Evolutionary conservation across 2,888 invertebrate genomes (phyloP).

Genomic region (Megalurothrips usitatus): DNA sequence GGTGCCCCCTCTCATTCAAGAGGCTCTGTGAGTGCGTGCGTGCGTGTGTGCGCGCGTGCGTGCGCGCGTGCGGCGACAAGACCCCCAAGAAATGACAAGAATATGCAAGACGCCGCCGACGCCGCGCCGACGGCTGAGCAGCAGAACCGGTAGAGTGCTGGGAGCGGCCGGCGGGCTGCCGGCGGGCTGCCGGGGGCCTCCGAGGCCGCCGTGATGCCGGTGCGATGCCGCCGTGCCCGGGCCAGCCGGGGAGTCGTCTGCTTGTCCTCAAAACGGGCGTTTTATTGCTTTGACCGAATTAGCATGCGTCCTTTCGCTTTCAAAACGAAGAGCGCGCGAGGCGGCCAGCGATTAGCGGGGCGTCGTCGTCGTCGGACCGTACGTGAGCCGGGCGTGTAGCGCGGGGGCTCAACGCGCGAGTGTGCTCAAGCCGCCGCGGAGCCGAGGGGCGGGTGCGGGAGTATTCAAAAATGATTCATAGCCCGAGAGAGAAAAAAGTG

Average conservation of each 20-base stretch:
- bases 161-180: not conserved
- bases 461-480: too few species aligned
- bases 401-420: too few species aligned
- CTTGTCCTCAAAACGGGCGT: conserved; percentile 4
- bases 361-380: not conserved
- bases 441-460: too few species aligned
- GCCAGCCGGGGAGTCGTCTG: not conserved
- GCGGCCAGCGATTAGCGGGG: not conserved
- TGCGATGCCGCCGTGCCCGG: not conserved
- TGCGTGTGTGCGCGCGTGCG: not conserved
- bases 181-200: too few species aligned
- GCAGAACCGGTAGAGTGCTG: conserved; percentile 13
- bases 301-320: conserved; percentile 16
- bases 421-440: too few species aligned
- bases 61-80: not conserved
- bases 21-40: not conserved
- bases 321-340: not conserved
- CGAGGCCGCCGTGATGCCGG: too few species aligned
- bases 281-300: conserved; percentile 14
- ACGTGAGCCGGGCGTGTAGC: too few species aligned
- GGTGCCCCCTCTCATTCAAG: conserved; percentile 4
- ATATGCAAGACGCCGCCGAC: not conserved
- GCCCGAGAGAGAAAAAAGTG: too few species aligned
- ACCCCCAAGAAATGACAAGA: not conserved
- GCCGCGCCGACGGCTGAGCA: not conserved